Evolutionary conservation across 1,140 invertebrate species (phyloP).

Genomic region (Pachyrhynchus sulphureomaculatus): DNA sequence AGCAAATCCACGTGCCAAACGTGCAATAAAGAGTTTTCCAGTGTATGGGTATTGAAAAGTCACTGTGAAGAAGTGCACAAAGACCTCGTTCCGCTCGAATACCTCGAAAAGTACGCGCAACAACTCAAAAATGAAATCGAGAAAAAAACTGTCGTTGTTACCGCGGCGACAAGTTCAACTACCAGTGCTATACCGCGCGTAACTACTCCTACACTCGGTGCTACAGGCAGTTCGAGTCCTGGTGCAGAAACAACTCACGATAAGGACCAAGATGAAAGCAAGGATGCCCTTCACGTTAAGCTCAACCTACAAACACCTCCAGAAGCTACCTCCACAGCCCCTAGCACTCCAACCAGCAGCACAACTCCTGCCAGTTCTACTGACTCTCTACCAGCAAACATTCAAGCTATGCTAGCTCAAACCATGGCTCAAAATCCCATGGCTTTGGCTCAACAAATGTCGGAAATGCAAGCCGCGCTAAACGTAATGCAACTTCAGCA

Average conservation of each 20-base stretch:
- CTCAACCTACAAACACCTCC: constrained; percentile 54
- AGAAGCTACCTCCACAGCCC: constrained; percentile 60
- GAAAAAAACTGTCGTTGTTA: constrained; percentile 73
- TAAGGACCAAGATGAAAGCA: constrained; percentile 57
- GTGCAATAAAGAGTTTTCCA: constrained; percentile 92
- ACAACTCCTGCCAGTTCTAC: constrained; percentile 67
- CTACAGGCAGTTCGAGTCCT: constrained; percentile 41
- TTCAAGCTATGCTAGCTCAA: constrained; percentile 53
- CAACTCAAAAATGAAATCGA: constrained; percentile 85
- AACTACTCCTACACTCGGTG: constrained; percentile 54
- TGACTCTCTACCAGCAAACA: constrained; percentile 58
- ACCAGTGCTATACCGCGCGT: constrained; percentile 60
- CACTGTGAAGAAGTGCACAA: constrained; percentile 95
- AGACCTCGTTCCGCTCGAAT: constrained; percentile 83
- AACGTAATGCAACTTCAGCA: constrained; percentile 88
- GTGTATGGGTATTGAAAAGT: constrained; percentile 92
- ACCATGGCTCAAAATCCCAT: constrained; percentile 56
- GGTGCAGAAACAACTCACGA: constrained; percentile 44
- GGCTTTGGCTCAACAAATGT: constrained; percentile 74
- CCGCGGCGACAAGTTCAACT: constrained; percentile 60
- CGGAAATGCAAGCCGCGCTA: constrained; percentile 81
- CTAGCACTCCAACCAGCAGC: constrained; percentile 60
- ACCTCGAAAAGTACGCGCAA: constrained; percentile 88
- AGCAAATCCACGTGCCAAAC: constrained; percentile 82
- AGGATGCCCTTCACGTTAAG: constrained; percentile 53